Percentiles rank a stretch among this genome's conserved stretches.
Evolutionary conservation across 2,797 vertebrate species (phyloP).

Genomic region (Dryobates pubescens): DNA sequence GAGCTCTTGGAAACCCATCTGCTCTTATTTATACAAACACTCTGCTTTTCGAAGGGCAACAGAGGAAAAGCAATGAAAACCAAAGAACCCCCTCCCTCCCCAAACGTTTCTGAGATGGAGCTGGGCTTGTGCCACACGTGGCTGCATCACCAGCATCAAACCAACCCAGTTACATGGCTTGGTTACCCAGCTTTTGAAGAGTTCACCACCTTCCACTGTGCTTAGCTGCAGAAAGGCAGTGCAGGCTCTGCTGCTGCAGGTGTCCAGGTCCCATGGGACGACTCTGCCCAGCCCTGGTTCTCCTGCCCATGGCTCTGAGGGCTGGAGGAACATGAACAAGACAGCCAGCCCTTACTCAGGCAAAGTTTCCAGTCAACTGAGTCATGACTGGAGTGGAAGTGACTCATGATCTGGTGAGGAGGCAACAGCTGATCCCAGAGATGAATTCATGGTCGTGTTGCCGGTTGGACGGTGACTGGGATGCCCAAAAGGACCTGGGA

Average conservation of each 20-base stretch:
- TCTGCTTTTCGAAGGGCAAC: slow-evolving; percentile 47
- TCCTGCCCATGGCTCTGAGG: background rate
- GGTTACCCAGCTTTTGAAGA: background rate
- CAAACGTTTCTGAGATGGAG: background rate
- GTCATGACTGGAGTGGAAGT: background rate
- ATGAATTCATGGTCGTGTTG: accelerated
- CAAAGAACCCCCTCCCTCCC: background rate
- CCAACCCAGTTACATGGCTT: too few species aligned
- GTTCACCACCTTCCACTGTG: background rate
- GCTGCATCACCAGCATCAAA: background rate
- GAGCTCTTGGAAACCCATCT: slow-evolving; percentile 61
- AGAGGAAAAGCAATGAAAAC: slow-evolving; percentile 19
- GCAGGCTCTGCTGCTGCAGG: accelerated
- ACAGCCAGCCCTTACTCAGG: background rate
- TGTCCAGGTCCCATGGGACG: accelerated
- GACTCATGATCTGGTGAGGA: background rate
- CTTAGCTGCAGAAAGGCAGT: background rate
- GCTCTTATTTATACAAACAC: slow-evolving; percentile 75
- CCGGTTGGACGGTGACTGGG: background rate
- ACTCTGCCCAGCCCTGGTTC: background rate
- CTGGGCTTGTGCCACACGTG: background rate
- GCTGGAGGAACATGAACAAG: accelerated
- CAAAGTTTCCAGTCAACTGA: background rate
- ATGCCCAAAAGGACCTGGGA: accelerated
- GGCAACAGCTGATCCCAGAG: background rate